phyloP scores from a whole-genome alignment of 2,113 vertebrate genomes.

The Delphinapterus leucas region DNA sequence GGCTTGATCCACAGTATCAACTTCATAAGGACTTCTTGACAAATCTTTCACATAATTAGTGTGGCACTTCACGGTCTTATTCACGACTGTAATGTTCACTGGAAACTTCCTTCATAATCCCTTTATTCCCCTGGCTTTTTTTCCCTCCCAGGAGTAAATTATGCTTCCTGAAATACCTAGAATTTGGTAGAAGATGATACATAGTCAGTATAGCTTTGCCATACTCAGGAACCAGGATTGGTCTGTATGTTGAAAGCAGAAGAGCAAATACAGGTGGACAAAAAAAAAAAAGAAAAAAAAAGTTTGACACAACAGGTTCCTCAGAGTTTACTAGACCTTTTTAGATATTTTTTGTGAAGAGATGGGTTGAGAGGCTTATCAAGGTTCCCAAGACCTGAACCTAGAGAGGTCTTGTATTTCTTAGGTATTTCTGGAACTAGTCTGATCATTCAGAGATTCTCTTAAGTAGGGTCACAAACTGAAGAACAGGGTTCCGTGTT shows the following conservation, averaged over 20 bases:
- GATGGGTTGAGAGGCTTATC: background rate
- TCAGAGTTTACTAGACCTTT: background rate
- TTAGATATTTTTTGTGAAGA: background rate
- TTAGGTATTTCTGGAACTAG: background rate
- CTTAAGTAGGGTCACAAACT: background rate
- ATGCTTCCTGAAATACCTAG: background rate
- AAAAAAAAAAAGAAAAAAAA: background rate
- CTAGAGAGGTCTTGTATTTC: background rate
- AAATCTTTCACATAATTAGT: constrained; percentile 22
- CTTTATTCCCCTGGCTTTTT: background rate
- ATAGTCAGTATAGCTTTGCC: background rate
- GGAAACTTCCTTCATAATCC: constrained; percentile 39
- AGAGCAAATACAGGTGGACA: background rate
- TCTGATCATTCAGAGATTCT: background rate
- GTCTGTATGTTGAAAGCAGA: background rate
- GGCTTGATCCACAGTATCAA: background rate
- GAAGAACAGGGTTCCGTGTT: background rate
- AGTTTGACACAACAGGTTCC: background rate
- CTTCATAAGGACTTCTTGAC: background rate
- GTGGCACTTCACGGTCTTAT: constrained; percentile 29
- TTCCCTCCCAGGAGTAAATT: background rate
- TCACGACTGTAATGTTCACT: constrained; percentile 4
- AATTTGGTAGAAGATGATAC: background rate
- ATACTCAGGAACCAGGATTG: background rate
- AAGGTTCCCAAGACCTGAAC: background rate